Evolutionary conservation across 1,140 invertebrate genomes (phyloP).

Genomic region (Yoshiicerus persimilis): DNA sequence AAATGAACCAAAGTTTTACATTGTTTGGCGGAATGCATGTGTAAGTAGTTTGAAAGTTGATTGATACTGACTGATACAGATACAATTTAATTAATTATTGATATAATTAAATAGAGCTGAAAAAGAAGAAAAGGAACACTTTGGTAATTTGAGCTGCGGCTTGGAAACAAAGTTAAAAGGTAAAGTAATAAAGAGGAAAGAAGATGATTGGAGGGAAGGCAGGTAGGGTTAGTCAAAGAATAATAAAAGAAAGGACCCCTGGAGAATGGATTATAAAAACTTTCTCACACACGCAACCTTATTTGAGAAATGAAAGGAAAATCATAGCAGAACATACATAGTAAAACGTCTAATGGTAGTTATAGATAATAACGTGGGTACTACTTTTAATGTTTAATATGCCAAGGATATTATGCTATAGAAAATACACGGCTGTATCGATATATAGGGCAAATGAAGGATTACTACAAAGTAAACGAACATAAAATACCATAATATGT

Average conservation of each 20-base stretch:
- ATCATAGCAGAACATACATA: not conserved
- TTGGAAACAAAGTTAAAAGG: not conserved
- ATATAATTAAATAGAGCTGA: not conserved
- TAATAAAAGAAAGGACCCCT: not conserved
- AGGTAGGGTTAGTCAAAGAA: not conserved
- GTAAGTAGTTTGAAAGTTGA: not conserved
- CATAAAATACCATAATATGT: not conserved
- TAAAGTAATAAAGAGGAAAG: not conserved
- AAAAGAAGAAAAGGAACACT: not conserved
- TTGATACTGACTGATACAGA: not conserved
- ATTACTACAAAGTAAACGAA: not conserved
- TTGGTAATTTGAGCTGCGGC: not conserved
- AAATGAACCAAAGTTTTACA: not conserved
- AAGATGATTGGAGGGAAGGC: not conserved
- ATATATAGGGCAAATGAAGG: not conserved
- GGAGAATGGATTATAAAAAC: conserved; percentile 5
- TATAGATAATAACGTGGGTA: too few species aligned
- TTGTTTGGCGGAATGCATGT: not conserved
- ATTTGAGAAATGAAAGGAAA: not conserved
- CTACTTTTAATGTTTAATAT: not conserved
- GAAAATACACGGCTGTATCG: too few species aligned
- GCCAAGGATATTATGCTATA: not conserved
- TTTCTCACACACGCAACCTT: conserved; percentile 14
- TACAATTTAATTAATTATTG: not conserved
- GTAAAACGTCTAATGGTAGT: not conserved